Base-by-base conservation (phyloP, 2,888 invertebrate species). In the Pyrochroa serraticornis region DNA sequence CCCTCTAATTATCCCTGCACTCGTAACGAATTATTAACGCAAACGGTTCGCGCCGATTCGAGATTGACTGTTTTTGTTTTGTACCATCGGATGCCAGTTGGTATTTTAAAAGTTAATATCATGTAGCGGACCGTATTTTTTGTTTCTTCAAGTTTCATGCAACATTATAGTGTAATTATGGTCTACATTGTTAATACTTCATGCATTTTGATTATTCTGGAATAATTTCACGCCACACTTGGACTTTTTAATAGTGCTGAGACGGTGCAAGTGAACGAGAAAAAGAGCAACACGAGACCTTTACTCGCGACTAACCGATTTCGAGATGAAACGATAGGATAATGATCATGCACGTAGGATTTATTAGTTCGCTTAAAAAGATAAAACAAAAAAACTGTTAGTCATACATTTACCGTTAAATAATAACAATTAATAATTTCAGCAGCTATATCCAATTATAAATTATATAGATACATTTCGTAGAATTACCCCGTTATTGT, bases 161-260 rank as follows among this genome's bases (percentile, higher is more conserved):
- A 71, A 69, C 70, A 71, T 75, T 75, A 73, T 72, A 67, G 69
- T 67, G 71, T 72, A 74, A 75, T 75, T 73, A 75, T 64, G 64
- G 65, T 63, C 64, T 62, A 69, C 68, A 73, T 74, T 73, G 74
- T 74, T 73, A 71, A 71, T 69, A 67, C 70, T 74, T 72, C 73
- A 72, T 74, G 71, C 71, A 69, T 68, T 70, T 69, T 66, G 70
- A 72, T 70, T 67, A 69, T 68, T 65, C 67, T 66, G 67, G 69
- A 68, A 70, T 69, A 71, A 74, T 72, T 74, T 72, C 72, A 74
- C 73, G 73, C 67, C 71, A 63, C 46, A 64, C 64, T 64, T 63
- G 62, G 62, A 61, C 65, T 66, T 62, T 64, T 64, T 63, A 52
- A 63, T 57, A 34, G 45, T 14, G 43, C 38, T 41, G 5, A 32